Base-by-base conservation (phyloP, 2,888 invertebrate species). In the Pantelozetes paolii region DNA sequence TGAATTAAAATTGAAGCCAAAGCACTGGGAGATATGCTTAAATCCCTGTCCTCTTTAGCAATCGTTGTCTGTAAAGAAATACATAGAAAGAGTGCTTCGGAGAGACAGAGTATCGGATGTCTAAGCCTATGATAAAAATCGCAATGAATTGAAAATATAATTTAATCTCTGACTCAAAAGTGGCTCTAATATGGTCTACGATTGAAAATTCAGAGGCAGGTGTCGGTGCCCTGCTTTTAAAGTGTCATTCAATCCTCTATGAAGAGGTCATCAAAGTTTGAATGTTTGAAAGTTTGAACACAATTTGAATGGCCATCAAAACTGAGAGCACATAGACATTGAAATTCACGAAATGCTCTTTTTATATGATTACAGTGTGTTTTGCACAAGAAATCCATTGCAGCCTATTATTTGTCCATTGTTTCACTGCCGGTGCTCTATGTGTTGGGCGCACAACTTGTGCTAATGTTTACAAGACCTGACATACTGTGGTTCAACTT, bases 81-180 rank as follows among this genome's bases (percentile, higher is more conserved):
- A 48, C 18, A 48, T 15, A 6, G 48, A 48, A 3, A 15, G 6
- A 6, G 48, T 5, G 48, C 5, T 15, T n/a, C 18, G 40, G 40
- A 67, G 54, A 23, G 48, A 62, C 15, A 50, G 67, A 67, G 67
- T 67, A 67, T 67, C 67, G 40, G 8, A 67, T 67, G 20, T 67
- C 67, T 23, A n/a, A 67, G 40, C 67, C 40, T 23, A n/a, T 23
- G 15, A 67, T 67, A 40, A 18, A n/a, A 67, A 67, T 67, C 23
- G 67, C 67, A 67, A 67, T 67, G 67, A 67, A 67, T 67, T 67
- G 67, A 67, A 64, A 67, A 67, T 23, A 67, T 67, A 67, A 62
- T 62, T 62, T 67, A 67, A 67, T 67, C 67, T 40, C 36, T 40
- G 20, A 11, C 11, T 54, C n/a, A n/a, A 5, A 23, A 54, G 20